A percentile compares a stretch with the other conserved stretches of the same genome.
Conservation (phyloP, 1,140 invertebrate species). For the Ceratina calcarata region DNA sequence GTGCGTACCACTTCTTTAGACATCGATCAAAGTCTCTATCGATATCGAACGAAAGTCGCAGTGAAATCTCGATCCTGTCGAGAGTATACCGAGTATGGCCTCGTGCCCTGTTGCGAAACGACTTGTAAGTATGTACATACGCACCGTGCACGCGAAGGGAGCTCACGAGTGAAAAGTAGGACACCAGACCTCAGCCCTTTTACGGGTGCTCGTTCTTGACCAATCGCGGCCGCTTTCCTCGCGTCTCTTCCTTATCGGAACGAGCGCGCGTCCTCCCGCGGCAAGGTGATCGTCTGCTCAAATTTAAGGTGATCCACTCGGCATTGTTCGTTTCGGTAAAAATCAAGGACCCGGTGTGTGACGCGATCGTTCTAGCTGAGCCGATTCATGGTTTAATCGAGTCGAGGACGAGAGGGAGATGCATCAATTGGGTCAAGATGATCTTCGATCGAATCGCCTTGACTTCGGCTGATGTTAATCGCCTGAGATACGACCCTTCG, state of each 20-base stretch:
- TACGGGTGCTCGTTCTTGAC: slow-evolving; percentile 68
- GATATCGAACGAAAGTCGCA: too few relatives aligned
- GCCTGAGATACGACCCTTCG: too few relatives aligned
- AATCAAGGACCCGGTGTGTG: not conserved
- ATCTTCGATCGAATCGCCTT: not conserved
- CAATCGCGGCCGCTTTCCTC: slow-evolving; percentile 55
- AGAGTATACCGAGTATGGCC: not conserved
- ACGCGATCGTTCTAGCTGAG: too few relatives aligned
- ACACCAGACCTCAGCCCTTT: slow-evolving; percentile 70
- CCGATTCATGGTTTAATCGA: not conserved
- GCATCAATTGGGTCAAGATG: slow-evolving; percentile 13
- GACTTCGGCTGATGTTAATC: not conserved
- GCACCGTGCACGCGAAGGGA: slow-evolving; percentile 17
- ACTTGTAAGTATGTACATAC: too few relatives aligned
- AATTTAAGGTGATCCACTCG: slow-evolving; percentile 42
- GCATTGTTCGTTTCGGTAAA: slow-evolving; percentile 9
- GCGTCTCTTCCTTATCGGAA: slow-evolving; percentile 55
- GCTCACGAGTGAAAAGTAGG: slow-evolving; percentile 68
- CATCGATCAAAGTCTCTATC: too few relatives aligned
- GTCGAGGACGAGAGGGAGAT: not conserved
- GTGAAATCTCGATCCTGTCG: too few relatives aligned
- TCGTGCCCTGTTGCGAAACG: not conserved
- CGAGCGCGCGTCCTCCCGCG: not conserved
- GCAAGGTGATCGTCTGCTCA: slow-evolving; percentile 35
- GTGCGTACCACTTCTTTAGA: too few relatives aligned